phyloP scores from a whole-genome alignment of 2,888 invertebrate genomes.

The Latrodectus elegans region DNA sequence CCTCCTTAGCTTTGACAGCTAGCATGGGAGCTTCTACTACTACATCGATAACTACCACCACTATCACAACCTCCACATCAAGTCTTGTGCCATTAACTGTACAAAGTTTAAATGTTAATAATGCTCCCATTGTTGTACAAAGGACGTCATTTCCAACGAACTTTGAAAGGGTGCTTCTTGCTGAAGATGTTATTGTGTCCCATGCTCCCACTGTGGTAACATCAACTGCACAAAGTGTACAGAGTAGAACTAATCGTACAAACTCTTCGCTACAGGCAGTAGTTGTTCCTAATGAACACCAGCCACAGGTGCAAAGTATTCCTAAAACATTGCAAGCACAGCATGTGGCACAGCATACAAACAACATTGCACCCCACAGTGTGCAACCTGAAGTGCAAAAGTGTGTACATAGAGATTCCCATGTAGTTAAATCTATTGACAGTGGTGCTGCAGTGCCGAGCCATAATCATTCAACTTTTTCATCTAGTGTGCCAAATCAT shows the following conservation, averaged over 20 bases:
- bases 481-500: slow-evolving; percentile 84
- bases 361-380: slow-evolving; percentile 17
- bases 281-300: slow-evolving; percentile 47
- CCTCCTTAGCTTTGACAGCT: slow-evolving; percentile 33
- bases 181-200: slow-evolving; percentile 33
- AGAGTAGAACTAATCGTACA: slow-evolving; percentile 40
- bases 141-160: slow-evolving; percentile 35
- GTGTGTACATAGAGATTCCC: slow-evolving; percentile 5
- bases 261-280: slow-evolving; percentile 59
- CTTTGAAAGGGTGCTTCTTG: slow-evolving; percentile 21
- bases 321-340: slow-evolving; percentile 41
- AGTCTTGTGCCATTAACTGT: slow-evolving; percentile 70
- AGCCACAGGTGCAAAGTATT: slow-evolving; percentile 19
- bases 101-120: slow-evolving; percentile 69
- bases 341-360: slow-evolving; percentile 1
- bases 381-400: slow-evolving; percentile 24
- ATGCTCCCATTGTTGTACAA: slow-evolving; percentile 52
- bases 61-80: slow-evolving; percentile 41
- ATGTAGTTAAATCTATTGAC: slow-evolving; percentile 23
- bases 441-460: slow-evolving; percentile 54
- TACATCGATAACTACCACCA: slow-evolving; percentile 45
- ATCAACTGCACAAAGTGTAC: slow-evolving; percentile 40
- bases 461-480: slow-evolving; percentile 76
- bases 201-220: slow-evolving; percentile 42
- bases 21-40: background rate